Evolutionary conservation across 1,140 invertebrate genomes (phyloP), one percentile per base, ranked within the genome.

Genomic region (Triops longicaudatus): DNA sequence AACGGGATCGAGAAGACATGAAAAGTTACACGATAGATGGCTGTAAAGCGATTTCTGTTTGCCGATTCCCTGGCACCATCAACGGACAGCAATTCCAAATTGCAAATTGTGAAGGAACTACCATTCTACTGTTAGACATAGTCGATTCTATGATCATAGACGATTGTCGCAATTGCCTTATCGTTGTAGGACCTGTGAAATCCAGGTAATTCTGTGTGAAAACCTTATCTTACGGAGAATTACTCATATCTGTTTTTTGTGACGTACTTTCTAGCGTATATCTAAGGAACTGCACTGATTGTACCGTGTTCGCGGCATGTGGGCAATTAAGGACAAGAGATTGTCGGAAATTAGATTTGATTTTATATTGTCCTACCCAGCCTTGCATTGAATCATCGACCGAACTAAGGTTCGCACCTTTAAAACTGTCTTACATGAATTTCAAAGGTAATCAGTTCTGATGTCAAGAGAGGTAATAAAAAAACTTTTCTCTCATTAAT

Each of bases 111-210:
- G 14, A 63, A 10, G 50, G 50, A 5, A 63, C 17, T 22, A n/a
- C 50, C n/a, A 63, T 63, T 63, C 17, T 63, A 17, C 50, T 63
- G 14, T 22, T 63, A 22, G 50, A 63, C 10, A 22, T 63, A 63
- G 14, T 63, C 50, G 22, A 63, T 63, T 63, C 50, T 63, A 22
- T 17, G 50, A 63, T 63, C 10, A 14, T 63, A 6, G 50, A 63
- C 50, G 50, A 63, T n/a, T 63, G 50, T 22, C 50, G 14, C 14
- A 63, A 63, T 17, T 63, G 50, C 50, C 50, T 63, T 63, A 63
- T 63, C 50, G 17, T 63, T 63, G 50, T 63, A n/a, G 50, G 50
- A 63, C 50, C 50, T 63, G 50, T 63, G 7, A 63, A 63, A 63
- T 17, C 50, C 50, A 63, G 50, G 50, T 63, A 63, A 63, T 63